These are phyloP conservation scores for Hymenochirus boettgeri DNA, from an alignment of 2,113 vertebrate genomes.

Conservation along the genomic window DNA sequence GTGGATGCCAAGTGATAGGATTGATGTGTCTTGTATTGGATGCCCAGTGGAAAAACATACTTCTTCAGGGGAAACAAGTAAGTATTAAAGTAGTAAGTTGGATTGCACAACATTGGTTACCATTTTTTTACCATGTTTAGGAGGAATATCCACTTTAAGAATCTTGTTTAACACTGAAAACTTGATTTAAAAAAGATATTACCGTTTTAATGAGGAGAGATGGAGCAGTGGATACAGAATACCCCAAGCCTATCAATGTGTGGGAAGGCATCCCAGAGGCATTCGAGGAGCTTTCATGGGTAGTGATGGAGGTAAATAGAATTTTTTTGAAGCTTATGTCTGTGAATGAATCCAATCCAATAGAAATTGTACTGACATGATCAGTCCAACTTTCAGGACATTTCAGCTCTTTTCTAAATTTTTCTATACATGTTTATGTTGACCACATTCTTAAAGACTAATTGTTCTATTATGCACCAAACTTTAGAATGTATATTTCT, in stretches of 20 bases:
- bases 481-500: no score
- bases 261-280: conserved; percentile 83
- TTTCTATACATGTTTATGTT: no score
- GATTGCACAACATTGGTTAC: no score
- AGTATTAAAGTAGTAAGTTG: conserved; percentile 48
- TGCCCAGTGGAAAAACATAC: conserved; percentile 82
- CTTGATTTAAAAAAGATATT: conserved; percentile 65
- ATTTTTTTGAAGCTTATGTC: no score
- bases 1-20: conserved; percentile 74
- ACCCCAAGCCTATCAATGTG: conserved; percentile 78
- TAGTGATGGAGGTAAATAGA: conserved; percentile 71
- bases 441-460: no score
- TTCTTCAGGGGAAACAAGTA: conserved; percentile 84
- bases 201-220: conserved; percentile 78
- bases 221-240: conserved; percentile 70
- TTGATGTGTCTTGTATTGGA: conserved; percentile 83
- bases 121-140: no score
- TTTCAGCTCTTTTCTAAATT: no score
- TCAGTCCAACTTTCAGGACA: no score
- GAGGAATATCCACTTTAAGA: neutral
- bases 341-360: no score
- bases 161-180: neutral
- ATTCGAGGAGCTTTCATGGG: conserved; percentile 79
- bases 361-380: no score
- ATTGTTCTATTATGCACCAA: no score